Evolutionary conservation across 2,797 vertebrate genomes (phyloP), one percentile per base, ranked within the genome.

Genomic region (Rhinophrynus dorsalis): DNA sequence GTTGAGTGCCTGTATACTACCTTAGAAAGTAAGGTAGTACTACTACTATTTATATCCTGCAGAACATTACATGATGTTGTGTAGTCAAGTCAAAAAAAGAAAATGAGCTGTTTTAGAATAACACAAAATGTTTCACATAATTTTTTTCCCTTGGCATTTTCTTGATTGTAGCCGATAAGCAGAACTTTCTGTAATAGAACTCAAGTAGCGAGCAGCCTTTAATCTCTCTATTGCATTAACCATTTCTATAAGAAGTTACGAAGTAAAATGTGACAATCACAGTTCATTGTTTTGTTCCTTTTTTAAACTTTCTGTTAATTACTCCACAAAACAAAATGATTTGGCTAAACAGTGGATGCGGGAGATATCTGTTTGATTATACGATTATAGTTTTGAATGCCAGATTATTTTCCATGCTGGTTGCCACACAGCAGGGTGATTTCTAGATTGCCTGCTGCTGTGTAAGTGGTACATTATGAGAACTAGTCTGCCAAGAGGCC

Each of bases 341-440:
- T 45, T 67, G 63, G 20, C 51, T 44, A 23, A 24, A 38, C 54
- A 9, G 15, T 40, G 45, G 18, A 37, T 47, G 50, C 23, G 33
- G 44, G 65, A 54, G 33, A 42, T 42, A 57, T 38, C 51, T 6
- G 51, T 65, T 72, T 64, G 44, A 57, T 42, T 72, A 65, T 72
- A 57, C 61, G 51, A 57, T 63, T 56, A 70, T 71, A 5, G 13
- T 65, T 37, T 20, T 50, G 17, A 51, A 72, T 72, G 68, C 47
- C 52, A 72, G 44, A 51, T 72, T 60, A 61, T 68, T 65, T 65
- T 72, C 60, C 61, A 58, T 58, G 52, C 52, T 72, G 68, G 68
- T 72, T 65, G 60, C 52, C 61, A 33, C 68, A 50, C 60, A 51
- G 52, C 68, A 23, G 51, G 68, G 26, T 50, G 51, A 64, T 47